These are phyloP conservation scores for Tortricodes alternella DNA, from an alignment of 2,888 invertebrate genomes.

Conservation along the genomic window DNA sequence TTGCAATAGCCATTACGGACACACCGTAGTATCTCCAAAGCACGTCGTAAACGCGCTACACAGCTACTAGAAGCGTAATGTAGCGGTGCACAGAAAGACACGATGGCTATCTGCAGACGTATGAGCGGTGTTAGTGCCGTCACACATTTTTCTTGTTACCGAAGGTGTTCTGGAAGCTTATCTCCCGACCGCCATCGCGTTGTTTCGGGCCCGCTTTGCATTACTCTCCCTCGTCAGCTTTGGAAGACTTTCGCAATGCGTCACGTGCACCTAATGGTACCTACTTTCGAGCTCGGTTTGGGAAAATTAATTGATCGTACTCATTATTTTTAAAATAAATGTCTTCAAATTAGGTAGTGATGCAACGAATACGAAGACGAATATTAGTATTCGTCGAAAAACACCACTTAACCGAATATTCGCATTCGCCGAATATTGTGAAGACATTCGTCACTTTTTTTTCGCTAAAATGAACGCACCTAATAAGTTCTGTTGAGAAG, in stretches of 20 bases:
- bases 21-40: conserved; percentile 77
- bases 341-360: not conserved
- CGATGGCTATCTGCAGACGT: conserved; percentile 74
- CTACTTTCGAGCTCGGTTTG: conserved; percentile 15
- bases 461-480: too few species aligned
- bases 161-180: conserved; percentile 74
- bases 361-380: too few species aligned
- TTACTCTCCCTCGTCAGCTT: conserved; percentile 38
- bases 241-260: conserved; percentile 60
- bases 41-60: conserved; percentile 78
- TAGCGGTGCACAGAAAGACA: conserved; percentile 79
- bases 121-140: conserved; percentile 67
- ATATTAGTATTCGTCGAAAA: too few species aligned
- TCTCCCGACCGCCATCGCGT: conserved; percentile 54
- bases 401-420: too few species aligned
- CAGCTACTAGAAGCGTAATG: conserved; percentile 80
- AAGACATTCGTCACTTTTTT: too few species aligned
- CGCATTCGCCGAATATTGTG: too few species aligned
- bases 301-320: not conserved
- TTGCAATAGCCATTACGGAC: conserved; percentile 78
- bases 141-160: conserved; percentile 65
- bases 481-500: too few species aligned
- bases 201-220: conserved; percentile 55
- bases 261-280: conserved; percentile 30
- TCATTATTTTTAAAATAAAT: not conserved